Conservation (phyloP, 2,113 vertebrate genomes). For the Corvus hawaiiensis region DNA sequence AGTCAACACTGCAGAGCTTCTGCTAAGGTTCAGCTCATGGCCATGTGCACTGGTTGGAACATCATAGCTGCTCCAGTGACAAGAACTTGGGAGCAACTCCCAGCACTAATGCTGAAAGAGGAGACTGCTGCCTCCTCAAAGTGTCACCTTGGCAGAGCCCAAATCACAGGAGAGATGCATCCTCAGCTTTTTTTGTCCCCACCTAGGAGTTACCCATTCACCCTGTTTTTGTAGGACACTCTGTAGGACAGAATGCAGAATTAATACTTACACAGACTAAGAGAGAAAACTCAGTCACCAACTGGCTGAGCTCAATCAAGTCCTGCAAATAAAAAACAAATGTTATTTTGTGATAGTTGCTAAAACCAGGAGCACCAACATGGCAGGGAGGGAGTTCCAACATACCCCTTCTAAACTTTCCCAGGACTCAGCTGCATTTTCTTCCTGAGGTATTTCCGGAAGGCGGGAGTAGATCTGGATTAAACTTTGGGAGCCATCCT, state of each 20-base stretch:
- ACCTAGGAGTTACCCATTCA: background rate
- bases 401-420: conserved; percentile 85
- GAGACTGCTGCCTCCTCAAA: background rate
- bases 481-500: conserved; percentile 47
- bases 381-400: background rate
- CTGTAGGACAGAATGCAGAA: background rate
- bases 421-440: conserved; percentile 93
- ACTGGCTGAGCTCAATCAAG: conserved; percentile 83
- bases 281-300: conserved; percentile 89
- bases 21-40: background rate
- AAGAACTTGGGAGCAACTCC: background rate
- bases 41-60: background rate
- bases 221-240: background rate
- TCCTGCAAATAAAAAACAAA: conserved; percentile 74
- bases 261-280: conserved; percentile 88
- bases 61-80: background rate
- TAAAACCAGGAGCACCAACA: background rate
- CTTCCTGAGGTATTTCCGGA: conserved; percentile 86
- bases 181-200: background rate
- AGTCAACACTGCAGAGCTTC: background rate
- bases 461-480: conserved; percentile 76
- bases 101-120: background rate
- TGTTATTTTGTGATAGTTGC: background rate
- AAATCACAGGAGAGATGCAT: background rate
- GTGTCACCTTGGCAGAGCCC: background rate